Evolutionary conservation across 2,888 invertebrate species (phyloP).

Genomic region (Ommatoiulus sabulosus): DNA sequence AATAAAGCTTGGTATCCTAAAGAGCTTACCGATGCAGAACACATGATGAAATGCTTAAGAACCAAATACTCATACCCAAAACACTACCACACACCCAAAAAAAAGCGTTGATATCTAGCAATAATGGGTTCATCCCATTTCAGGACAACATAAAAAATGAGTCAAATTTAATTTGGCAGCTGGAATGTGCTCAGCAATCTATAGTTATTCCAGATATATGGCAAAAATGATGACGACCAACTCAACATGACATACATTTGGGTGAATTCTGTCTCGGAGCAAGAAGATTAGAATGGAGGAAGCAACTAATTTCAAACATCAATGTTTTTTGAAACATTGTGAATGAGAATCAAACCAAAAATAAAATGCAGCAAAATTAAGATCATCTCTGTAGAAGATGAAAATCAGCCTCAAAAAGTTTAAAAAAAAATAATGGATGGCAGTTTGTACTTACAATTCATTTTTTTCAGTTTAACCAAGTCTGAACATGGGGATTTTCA

Average conservation of each 20-base stretch:
- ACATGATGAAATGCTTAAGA: conserved; percentile 5
- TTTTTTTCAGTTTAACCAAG: not conserved
- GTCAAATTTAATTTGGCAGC: not conserved
- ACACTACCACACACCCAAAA: not conserved
- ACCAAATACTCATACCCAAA: not conserved
- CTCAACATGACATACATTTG: not conserved
- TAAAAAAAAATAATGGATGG: not conserved
- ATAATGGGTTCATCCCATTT: conserved; percentile 35
- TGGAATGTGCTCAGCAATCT: not conserved
- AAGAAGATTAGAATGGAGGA: not conserved
- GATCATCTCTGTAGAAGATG: not conserved
- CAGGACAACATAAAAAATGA: not conserved
- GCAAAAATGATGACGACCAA: not conserved
- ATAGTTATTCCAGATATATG: not conserved
- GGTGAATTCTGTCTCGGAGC: not conserved
- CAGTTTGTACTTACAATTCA: conserved; percentile 40
- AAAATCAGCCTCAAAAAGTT: not conserved
- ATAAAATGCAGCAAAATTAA: conserved; percentile 7
- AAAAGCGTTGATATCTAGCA: not conserved
- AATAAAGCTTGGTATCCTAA: not conserved
- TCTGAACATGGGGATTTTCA: not conserved
- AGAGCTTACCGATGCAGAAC: not conserved
- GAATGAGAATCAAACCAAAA: not conserved
- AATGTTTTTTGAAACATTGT: not conserved
- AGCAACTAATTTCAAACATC: not conserved